phyloP scores from a whole-genome alignment of 2,113 vertebrate genomes.

The Loxodonta africana region DNA sequence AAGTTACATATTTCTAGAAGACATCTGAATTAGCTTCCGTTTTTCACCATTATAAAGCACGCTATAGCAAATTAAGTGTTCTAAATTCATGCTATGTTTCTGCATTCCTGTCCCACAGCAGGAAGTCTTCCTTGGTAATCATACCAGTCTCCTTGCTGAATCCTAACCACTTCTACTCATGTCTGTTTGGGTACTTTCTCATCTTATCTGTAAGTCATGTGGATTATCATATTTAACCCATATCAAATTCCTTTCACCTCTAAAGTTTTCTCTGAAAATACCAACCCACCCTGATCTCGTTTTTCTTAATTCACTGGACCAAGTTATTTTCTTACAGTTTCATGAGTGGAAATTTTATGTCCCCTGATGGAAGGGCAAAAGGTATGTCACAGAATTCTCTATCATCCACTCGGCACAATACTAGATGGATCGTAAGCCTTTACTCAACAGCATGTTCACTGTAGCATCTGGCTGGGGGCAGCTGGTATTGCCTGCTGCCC shows the following conservation, averaged over 20 bases:
- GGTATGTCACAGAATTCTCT: neutral
- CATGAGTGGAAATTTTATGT: neutral
- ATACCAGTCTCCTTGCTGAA: neutral
- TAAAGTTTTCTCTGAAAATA: conserved; percentile 47
- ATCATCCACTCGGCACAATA: neutral
- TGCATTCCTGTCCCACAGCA: neutral
- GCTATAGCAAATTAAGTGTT: neutral
- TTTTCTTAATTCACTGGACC: conserved; percentile 13
- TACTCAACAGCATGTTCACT: neutral
- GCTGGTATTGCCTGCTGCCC: neutral
- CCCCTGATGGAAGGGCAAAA: neutral
- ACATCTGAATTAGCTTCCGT: neutral
- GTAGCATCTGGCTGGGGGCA: neutral
- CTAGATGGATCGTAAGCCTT: neutral
- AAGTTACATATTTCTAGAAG: neutral
- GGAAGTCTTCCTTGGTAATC: neutral
- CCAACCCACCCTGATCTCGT: neutral
- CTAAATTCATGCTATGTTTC: conserved; percentile 20
- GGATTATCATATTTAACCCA: neutral
- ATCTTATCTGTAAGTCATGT: neutral
- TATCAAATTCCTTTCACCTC: conserved; percentile 9
- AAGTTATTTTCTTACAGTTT: conserved; percentile 34
- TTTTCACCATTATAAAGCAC: conserved; percentile 27
- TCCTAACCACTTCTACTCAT: neutral
- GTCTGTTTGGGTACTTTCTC: neutral